A percentile compares a stretch with the other conserved stretches of the same genome.
Conservation (phyloP, 2,888 invertebrate genomes). For the Acholoe squamosa region DNA sequence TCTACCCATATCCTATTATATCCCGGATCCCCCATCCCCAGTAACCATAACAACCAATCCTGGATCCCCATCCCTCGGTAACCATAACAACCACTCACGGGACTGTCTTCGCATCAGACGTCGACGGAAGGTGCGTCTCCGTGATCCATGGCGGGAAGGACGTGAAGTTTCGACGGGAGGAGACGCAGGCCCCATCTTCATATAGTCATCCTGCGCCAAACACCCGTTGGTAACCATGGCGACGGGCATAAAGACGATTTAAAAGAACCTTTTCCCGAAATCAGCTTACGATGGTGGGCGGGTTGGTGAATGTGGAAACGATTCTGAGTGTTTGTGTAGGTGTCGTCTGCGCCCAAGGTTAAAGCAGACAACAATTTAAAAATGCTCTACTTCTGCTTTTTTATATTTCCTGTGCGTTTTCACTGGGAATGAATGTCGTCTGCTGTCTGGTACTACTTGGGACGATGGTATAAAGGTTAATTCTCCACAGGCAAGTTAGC, state of each 20-base stretch:
- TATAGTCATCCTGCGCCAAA: not conserved
- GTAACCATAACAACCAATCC: too few relatives aligned
- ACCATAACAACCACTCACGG: slow-evolving; percentile 39
- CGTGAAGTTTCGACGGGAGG: not conserved
- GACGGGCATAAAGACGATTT: not conserved
- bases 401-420: too few relatives aligned
- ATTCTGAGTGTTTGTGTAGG: not conserved
- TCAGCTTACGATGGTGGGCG: not conserved
- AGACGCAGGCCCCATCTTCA: not conserved
- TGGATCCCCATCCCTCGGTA: not conserved
- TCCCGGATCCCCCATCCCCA: too few relatives aligned
- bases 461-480: too few relatives aligned
- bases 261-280: not conserved
- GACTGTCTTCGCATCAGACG: slow-evolving; percentile 23
- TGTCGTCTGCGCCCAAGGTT: too few relatives aligned
- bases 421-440: too few relatives aligned
- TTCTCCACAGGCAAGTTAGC: too few relatives aligned
- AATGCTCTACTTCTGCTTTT: too few relatives aligned
- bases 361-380: too few relatives aligned
- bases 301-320: not conserved
- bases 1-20: too few relatives aligned
- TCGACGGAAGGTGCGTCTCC: slow-evolving; percentile 31
- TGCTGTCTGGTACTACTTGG: too few relatives aligned
- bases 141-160: not conserved
- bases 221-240: slow-evolving; percentile 19